Evolutionary conservation across 1,140 invertebrate genomes (phyloP).

Genomic region (Popillia japonica): DNA sequence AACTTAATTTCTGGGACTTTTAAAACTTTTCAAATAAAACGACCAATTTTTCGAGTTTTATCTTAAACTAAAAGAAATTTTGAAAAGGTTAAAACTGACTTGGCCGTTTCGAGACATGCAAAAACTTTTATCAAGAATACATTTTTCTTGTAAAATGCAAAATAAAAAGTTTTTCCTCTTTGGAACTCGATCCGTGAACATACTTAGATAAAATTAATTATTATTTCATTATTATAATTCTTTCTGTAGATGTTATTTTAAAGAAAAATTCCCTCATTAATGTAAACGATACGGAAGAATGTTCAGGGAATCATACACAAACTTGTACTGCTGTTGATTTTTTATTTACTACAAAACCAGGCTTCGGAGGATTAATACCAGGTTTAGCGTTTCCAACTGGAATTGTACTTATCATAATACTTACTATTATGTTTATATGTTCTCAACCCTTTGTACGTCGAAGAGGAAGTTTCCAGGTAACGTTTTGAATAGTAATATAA

Average conservation of each 20-base stretch:
- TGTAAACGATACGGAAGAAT: slow-evolving; percentile 71
- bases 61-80: too few relatives aligned
- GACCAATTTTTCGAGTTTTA: too few relatives aligned
- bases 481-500: background rate
- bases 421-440: slow-evolving; percentile 83
- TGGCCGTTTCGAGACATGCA: too few relatives aligned
- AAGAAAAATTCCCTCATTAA: slow-evolving; percentile 41
- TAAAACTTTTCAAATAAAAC: too few relatives aligned
- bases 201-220: slow-evolving; percentile 65
- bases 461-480: slow-evolving; percentile 91
- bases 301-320: slow-evolving; percentile 62
- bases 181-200: too few relatives aligned
- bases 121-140: too few relatives aligned
- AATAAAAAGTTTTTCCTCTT: too few relatives aligned
- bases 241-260: background rate
- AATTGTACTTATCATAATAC: slow-evolving; percentile 75
- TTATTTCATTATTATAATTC: background rate
- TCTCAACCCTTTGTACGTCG: slow-evolving; percentile 87
- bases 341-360: slow-evolving; percentile 79
- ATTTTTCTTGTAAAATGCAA: too few relatives aligned
- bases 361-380: slow-evolving; percentile 75
- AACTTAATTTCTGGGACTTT: too few relatives aligned
- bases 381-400: slow-evolving; percentile 91
- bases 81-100: too few relatives aligned
- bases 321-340: slow-evolving; percentile 74